A percentile compares a stretch with the other conserved stretches of the same genome.
Conservation (phyloP, 1,140 invertebrate species). For the Nephila pilipes region DNA sequence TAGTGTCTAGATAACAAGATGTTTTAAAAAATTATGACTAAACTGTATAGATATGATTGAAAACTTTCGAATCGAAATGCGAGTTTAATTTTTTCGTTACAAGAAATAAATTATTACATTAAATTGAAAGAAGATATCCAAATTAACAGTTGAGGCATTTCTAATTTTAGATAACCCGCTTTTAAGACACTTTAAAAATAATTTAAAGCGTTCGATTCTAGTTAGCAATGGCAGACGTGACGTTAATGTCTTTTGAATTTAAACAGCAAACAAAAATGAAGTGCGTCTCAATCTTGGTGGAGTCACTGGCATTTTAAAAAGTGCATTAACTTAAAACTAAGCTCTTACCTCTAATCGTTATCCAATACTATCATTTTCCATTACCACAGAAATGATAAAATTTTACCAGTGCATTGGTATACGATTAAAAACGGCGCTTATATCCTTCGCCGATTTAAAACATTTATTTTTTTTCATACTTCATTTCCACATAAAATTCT, state of each 20-base stretch:
- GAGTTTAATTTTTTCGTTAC: no score
- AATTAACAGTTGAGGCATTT: background rate
- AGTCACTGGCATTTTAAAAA: constrained; percentile 65
- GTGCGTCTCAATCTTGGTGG: constrained; percentile 4
- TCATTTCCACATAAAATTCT: constrained; percentile 32
- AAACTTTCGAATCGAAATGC: no score
- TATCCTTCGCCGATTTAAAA: background rate
- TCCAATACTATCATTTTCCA: constrained; percentile 72
- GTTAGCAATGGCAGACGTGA: background rate
- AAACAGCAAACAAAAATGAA: constrained; percentile 31
- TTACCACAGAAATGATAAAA: constrained; percentile 66
- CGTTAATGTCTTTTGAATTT: constrained; percentile 46
- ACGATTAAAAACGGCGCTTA: constrained; percentile 55
- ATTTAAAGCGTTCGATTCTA: constrained; percentile 37
- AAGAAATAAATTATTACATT: background rate
- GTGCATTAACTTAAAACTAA: constrained; percentile 38
- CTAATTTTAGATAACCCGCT: background rate
- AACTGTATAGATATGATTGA: no score
- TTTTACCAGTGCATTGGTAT: constrained; percentile 10
- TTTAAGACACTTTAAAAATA: constrained; percentile 20
- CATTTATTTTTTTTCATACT: constrained; percentile 51
- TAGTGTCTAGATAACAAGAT: no score
- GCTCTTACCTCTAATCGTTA: constrained; percentile 70
- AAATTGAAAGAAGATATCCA: background rate
- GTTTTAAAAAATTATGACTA: no score